Evolutionary conservation across 2,113 vertebrate genomes (phyloP).

Genomic region (Proteles cristata): DNA sequence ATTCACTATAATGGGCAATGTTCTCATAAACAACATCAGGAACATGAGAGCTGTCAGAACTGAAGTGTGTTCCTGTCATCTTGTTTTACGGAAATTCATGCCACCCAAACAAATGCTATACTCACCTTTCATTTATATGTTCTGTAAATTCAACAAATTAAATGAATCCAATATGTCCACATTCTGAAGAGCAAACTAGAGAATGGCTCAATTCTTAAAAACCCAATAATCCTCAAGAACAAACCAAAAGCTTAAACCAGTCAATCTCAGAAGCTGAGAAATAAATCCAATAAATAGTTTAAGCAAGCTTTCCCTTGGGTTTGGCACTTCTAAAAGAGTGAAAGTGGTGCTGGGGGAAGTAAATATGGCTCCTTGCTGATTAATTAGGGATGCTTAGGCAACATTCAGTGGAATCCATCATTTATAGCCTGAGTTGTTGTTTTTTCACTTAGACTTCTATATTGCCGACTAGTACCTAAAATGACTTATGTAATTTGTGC

Average conservation of each 20-base stretch:
- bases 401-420: conserved; percentile 37
- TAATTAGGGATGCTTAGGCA: conserved; percentile 56
- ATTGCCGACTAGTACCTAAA: conserved; percentile 54
- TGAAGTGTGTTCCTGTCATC: not conserved
- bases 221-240: conserved; percentile 58
- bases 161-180: conserved; percentile 33
- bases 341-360: not conserved
- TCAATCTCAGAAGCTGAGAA: conserved; percentile 64
- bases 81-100: conserved; percentile 41
- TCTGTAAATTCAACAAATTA: conserved; percentile 56
- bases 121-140: conserved; percentile 1
- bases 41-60: not conserved
- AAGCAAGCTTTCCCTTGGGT: conserved; percentile 41
- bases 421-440: not conserved
- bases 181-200: conserved; percentile 50
- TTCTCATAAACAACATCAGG: not conserved
- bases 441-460: conserved; percentile 32
- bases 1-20: not conserved
- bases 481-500: conserved; percentile 57
- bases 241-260: conserved; percentile 64
- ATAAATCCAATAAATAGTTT: conserved; percentile 61
- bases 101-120: not conserved
- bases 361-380: conserved; percentile 51
- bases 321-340: conserved; percentile 47
- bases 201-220: conserved; percentile 62